Evolutionary conservation across 2,888 invertebrate genomes (phyloP).

Genomic region (Ypsolopha sequella): DNA sequence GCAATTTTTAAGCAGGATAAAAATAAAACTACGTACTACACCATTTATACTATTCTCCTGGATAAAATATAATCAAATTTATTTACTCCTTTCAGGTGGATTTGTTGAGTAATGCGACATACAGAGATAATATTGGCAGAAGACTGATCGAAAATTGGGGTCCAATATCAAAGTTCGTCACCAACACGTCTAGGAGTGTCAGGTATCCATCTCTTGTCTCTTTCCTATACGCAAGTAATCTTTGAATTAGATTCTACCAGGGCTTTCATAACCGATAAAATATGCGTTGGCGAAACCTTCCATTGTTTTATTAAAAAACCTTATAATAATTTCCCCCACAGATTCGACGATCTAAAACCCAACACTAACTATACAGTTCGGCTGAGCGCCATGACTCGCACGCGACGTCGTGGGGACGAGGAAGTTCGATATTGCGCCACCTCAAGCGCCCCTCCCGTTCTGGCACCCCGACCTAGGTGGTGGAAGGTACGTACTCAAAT

Average conservation of each 20-base stretch:
- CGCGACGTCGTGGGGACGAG: slow-evolving; percentile 78
- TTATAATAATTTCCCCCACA: slow-evolving; percentile 11
- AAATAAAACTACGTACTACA: too few species aligned
- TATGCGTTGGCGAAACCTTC: too few species aligned
- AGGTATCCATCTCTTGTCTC: too few species aligned
- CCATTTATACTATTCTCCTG: too few species aligned
- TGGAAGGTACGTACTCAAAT: slow-evolving; percentile 35
- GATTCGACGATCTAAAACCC: slow-evolving; percentile 79
- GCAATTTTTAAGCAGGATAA: too few species aligned
- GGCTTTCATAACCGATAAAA: too few species aligned
- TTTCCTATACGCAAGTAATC: not conserved
- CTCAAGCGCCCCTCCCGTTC: slow-evolving; percentile 78
- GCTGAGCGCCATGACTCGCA: slow-evolving; percentile 82
- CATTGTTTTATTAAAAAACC: too few species aligned
- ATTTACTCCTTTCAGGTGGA: slow-evolving; percentile 52
- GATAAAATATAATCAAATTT: too few species aligned
- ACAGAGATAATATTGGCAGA: slow-evolving; percentile 53
- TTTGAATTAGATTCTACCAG: too few species aligned
- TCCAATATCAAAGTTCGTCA: slow-evolving; percentile 44
- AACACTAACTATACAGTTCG: slow-evolving; percentile 88
- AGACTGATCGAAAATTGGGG: slow-evolving; percentile 47
- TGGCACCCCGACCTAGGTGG: slow-evolving; percentile 66
- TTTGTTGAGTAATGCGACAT: slow-evolving; percentile 58
- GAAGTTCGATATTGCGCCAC: slow-evolving; percentile 76
- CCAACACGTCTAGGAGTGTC: slow-evolving; percentile 34